Conservation (phyloP, 2,888 invertebrate species). For the Microctonus hyperodae region DNA sequence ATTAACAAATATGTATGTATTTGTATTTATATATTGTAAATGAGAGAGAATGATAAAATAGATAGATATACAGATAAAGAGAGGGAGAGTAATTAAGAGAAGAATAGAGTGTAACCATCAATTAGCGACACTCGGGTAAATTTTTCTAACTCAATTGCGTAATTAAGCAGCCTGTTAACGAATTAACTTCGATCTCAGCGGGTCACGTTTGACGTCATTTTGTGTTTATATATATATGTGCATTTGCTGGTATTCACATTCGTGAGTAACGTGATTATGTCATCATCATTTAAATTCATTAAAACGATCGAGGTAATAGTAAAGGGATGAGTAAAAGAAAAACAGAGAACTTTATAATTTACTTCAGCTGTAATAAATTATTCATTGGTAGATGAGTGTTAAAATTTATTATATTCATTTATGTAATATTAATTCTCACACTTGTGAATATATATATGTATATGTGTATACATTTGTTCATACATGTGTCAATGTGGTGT, state of each 20-base stretch:
- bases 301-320: neutral
- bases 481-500: too few species aligned
- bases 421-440: neutral
- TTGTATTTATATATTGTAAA: too few species aligned
- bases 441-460: neutral
- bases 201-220: constrained; percentile 16
- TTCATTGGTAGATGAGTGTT: neutral
- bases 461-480: neutral
- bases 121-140: constrained; percentile 19
- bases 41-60: too few species aligned
- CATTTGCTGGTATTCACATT: neutral
- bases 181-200: constrained; percentile 18
- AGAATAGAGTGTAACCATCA: constrained; percentile 1
- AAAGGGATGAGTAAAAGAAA: neutral
- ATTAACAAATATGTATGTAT: neutral
- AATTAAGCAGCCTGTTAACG: constrained; percentile 19
- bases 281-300: neutral
- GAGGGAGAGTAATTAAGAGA: neutral
- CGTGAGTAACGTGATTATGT: neutral
- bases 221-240: neutral
- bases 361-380: neutral
- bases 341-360: neutral
- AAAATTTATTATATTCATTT: neutral
- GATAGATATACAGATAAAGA: neutral
- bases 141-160: constrained; percentile 25